Conservation (phyloP, 2,113 vertebrate species). For the Zingel zingel region DNA sequence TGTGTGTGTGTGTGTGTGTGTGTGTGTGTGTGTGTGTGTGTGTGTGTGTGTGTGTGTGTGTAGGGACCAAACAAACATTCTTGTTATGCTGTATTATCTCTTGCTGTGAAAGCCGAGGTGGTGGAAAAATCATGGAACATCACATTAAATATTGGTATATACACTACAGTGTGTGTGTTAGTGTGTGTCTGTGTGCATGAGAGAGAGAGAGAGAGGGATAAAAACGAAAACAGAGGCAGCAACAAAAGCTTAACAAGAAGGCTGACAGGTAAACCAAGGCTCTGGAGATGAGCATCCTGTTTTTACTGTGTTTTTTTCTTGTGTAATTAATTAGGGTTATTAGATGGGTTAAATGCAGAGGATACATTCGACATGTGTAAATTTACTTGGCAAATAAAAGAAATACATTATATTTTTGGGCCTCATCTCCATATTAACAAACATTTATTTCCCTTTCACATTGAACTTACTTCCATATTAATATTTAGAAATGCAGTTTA, state of each 20-base stretch:
- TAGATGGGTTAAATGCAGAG: too few relatives aligned
- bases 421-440: constrained; percentile 16
- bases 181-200: neutral
- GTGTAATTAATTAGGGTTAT: too few relatives aligned
- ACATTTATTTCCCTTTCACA: neutral
- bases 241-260: constrained; percentile 41
- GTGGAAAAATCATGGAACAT: constrained; percentile 58
- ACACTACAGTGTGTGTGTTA: neutral
- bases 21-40: constrained; percentile 13
- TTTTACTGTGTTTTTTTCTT: neutral
- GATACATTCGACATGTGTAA: too few relatives aligned
- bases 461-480: neutral
- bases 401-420: too few relatives aligned
- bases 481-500: neutral
- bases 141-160: constrained; percentile 30
- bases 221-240: constrained; percentile 38
- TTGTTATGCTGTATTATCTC: constrained; percentile 53
- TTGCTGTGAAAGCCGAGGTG: constrained; percentile 54
- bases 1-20: constrained; percentile 22
- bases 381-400: too few relatives aligned
- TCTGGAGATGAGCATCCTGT: constrained; percentile 1
- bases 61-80: constrained; percentile 56
- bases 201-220: constrained; percentile 1
- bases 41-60: constrained; percentile 4
- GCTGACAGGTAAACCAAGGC: constrained; percentile 23